Evolutionary conservation across 2,113 vertebrate species (phyloP).

Genomic region (Peromyscus leucopus): DNA sequence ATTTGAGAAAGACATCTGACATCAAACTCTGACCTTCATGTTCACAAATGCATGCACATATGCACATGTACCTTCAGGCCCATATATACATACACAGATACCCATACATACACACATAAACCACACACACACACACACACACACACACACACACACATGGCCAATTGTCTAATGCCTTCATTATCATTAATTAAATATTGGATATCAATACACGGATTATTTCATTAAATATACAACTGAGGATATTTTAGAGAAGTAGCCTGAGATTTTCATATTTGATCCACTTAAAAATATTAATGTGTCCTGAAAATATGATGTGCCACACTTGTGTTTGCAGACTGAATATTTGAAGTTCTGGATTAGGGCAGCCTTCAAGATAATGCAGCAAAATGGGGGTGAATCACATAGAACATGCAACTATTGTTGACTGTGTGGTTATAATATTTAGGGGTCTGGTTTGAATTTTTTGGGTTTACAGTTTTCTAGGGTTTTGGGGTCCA

Average conservation of each 20-base stretch:
- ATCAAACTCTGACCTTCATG: background rate
- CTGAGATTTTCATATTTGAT: background rate
- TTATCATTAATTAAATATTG: constrained; percentile 65
- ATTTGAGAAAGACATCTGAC: background rate
- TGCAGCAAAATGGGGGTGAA: background rate
- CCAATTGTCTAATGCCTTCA: background rate
- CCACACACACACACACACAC: background rate
- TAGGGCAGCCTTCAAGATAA: background rate
- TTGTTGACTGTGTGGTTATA: constrained; percentile 31
- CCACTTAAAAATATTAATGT: background rate
- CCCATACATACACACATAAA: background rate
- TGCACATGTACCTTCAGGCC: background rate
- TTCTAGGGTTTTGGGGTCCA: background rate
- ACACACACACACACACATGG: background rate
- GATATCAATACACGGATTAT: background rate
- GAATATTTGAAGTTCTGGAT: background rate
- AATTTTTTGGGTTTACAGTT: constrained; percentile 24
- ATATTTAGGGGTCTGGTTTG: background rate
- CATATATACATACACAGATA: background rate
- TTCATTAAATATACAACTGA: constrained; percentile 41
- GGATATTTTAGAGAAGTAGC: background rate
- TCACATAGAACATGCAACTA: background rate
- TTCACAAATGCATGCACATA: background rate
- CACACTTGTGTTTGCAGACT: background rate
- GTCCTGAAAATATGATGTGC: background rate